These are phyloP conservation scores for Nemapogon koenigi DNA, from an alignment of 2,888 invertebrate species.

Conservation along the genomic window DNA sequence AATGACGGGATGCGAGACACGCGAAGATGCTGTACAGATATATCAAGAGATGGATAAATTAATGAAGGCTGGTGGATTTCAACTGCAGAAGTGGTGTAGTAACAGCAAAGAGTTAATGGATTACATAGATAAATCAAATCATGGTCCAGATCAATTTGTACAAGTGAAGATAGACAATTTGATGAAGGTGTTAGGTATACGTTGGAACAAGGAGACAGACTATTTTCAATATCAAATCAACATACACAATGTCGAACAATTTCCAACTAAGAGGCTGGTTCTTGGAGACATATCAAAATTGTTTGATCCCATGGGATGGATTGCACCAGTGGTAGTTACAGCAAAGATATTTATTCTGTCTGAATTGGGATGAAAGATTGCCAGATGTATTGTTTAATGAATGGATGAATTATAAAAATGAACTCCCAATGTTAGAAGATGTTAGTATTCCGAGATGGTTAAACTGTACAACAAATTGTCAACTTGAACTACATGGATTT, in stretches of 20 bases:
- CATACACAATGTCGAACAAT: slow-evolving; percentile 11
- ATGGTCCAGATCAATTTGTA: slow-evolving; percentile 2
- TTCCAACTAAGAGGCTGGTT: slow-evolving; percentile 18
- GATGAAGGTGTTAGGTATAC: slow-evolving; percentile 20
- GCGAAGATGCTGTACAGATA: slow-evolving; percentile 1
- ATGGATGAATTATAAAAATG: slow-evolving; percentile 14
- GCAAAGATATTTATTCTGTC: slow-evolving; percentile 18
- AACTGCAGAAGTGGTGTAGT: slow-evolving; percentile 9
- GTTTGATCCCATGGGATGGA: slow-evolving; percentile 22
- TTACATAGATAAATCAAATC: not conserved
- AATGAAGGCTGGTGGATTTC: slow-evolving; percentile 6
- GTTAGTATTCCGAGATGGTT: slow-evolving; percentile 17
- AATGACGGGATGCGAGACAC: slow-evolving; percentile 4
- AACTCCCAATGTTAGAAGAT: slow-evolving; percentile 8
- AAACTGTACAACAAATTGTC: not conserved
- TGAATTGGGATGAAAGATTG: slow-evolving; percentile 17
- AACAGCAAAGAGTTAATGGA: slow-evolving; percentile 1
- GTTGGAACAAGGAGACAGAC: slow-evolving; percentile 19
- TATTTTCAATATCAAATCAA: slow-evolving; percentile 16
- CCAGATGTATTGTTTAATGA: slow-evolving; percentile 9
- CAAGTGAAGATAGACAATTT: slow-evolving; percentile 14
- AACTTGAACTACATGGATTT: slow-evolving; percentile 17
- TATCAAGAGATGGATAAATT: slow-evolving; percentile 3
- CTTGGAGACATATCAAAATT: slow-evolving; percentile 20
- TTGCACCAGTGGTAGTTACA: slow-evolving; percentile 17